phyloP scores from a whole-genome alignment of 2,888 invertebrate genomes.

The Philaethria dido region DNA sequence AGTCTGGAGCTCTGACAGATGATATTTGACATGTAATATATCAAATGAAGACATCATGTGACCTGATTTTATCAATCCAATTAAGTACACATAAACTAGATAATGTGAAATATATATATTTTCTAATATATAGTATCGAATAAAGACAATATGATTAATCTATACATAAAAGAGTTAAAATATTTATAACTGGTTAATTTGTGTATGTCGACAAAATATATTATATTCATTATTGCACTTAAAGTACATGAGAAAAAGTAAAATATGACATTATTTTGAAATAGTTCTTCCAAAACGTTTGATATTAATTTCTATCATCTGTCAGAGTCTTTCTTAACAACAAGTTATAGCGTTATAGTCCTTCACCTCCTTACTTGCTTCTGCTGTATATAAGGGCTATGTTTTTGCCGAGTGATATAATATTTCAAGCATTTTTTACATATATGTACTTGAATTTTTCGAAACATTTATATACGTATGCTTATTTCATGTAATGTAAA shows the following conservation, averaged over 20 bases:
- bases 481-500: conserved; percentile 44
- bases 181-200: no score
- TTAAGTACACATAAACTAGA: no score
- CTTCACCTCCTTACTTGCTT: conserved; percentile 56
- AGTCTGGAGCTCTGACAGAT: conserved; percentile 4
- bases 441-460: conserved; percentile 59
- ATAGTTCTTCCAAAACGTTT: background rate
- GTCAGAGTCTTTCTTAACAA: conserved; percentile 16
- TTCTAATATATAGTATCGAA: no score
- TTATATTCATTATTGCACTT: no score
- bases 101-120: no score
- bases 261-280: background rate
- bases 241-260: no score
- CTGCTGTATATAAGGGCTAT: conserved; percentile 64
- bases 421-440: conserved; percentile 49
- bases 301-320: background rate
- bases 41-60: no score
- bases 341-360: conserved; percentile 48
- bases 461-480: conserved; percentile 58
- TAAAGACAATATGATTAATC: no score
- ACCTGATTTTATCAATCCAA: no score
- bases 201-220: no score
- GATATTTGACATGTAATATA: background rate
- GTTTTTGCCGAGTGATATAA: conserved; percentile 51
- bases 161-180: no score